phyloP scores from a whole-genome alignment of 2,113 vertebrate genomes.

The Indicator indicator region DNA sequence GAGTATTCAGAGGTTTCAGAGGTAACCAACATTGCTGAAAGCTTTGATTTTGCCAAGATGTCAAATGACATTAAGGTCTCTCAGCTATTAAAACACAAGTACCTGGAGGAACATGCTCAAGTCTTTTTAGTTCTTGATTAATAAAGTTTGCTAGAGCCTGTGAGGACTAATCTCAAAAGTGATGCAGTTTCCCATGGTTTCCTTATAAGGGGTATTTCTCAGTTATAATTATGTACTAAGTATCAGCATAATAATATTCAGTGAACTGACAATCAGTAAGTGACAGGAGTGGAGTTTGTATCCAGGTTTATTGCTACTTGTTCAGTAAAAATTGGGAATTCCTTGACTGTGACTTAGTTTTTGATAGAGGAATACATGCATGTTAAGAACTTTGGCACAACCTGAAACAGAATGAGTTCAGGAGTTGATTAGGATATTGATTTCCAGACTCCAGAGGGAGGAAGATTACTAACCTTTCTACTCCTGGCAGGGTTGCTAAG shows the following conservation, averaged over 20 bases:
- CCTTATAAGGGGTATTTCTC: background rate
- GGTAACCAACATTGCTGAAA: background rate
- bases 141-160: background rate
- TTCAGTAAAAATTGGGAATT: background rate
- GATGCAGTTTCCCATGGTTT: background rate
- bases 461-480: background rate
- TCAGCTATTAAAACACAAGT: background rate
- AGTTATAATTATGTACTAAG: background rate
- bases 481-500: background rate
- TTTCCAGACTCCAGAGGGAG: background rate
- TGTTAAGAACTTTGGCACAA: background rate
- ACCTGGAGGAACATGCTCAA: background rate
- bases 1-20: background rate
- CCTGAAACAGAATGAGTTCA: background rate
- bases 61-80: background rate
- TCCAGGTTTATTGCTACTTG: background rate
- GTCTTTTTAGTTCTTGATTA: background rate
- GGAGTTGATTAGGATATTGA: background rate
- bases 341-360: background rate
- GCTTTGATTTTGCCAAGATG: background rate
- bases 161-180: background rate
- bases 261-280: background rate
- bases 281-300: background rate
- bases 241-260: background rate
- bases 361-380: background rate